phyloP scores from a whole-genome alignment of 2,888 invertebrate species.

The Drosophila mayaguana region DNA sequence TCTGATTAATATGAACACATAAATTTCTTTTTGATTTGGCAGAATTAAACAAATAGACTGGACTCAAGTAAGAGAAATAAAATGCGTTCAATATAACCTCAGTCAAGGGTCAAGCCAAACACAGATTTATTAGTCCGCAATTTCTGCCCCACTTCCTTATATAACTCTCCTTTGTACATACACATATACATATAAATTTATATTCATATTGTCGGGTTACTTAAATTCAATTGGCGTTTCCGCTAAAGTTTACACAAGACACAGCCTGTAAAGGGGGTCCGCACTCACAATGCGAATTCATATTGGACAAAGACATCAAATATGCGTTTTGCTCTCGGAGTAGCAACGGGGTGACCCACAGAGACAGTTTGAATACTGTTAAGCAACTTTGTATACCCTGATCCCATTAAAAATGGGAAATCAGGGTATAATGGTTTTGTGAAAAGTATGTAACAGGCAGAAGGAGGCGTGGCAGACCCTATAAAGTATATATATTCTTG shows the following conservation, averaged over 20 bases:
- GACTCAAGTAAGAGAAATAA: constrained; percentile 54
- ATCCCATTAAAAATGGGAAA: too few relatives aligned
- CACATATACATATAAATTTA: too few relatives aligned
- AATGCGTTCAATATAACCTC: constrained; percentile 38
- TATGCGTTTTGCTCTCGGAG: constrained; percentile 60
- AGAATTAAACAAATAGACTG: constrained; percentile 30
- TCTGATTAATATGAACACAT: constrained; percentile 81
- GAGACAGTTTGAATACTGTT: constrained; percentile 18
- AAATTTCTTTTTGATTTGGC: constrained; percentile 66
- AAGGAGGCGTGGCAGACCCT: too few relatives aligned
- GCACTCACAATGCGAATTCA: constrained; percentile 69
- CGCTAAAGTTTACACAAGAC: constrained; percentile 54
- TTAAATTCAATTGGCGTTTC: constrained; percentile 80
- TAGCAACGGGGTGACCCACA: background rate
- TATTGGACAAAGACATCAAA: constrained; percentile 68
- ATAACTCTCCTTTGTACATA: background rate
- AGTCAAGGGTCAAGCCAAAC: constrained; percentile 63
- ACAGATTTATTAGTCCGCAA: constrained; percentile 30
- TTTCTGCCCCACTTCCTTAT: background rate
- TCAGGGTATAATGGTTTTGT: too few relatives aligned
- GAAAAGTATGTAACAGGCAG: too few relatives aligned
- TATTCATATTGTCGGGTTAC: constrained; percentile 58
- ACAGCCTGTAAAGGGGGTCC: background rate
- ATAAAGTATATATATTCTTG: too few relatives aligned
- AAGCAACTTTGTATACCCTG: too few relatives aligned